A percentile compares a stretch with the other conserved stretches of the same genome.
These are phyloP conservation scores for Liolophura sinensis DNA, from an alignment of 1,140 invertebrate genomes.

Conservation along the genomic window DNA sequence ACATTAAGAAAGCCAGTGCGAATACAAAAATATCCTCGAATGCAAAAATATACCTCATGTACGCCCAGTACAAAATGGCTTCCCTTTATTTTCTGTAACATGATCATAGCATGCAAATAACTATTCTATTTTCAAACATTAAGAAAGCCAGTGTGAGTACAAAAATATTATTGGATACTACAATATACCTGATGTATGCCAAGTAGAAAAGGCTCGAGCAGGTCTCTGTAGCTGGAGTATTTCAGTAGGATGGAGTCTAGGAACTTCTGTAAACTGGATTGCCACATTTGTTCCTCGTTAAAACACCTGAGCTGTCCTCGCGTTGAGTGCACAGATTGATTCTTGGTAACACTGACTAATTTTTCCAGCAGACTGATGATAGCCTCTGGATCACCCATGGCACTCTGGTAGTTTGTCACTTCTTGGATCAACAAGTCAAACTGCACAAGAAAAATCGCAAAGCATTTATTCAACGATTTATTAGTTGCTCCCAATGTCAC, in stretches of 20 bases:
- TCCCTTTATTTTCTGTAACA: too few species aligned
- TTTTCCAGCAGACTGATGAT: conserved; percentile 32
- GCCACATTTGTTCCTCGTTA: conserved; percentile 28
- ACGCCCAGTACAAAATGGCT: too few species aligned
- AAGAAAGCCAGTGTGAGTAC: too few species aligned
- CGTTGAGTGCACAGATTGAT: not conserved
- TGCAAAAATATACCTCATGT: too few species aligned
- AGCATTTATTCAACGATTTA: not conserved
- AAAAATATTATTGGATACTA: too few species aligned
- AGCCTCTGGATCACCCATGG: conserved; percentile 23
- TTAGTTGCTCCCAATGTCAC: not conserved
- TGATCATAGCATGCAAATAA: too few species aligned
- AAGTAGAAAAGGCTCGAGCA: conserved; percentile 39
- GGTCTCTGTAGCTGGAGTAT: conserved; percentile 41
- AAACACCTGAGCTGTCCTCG: not conserved
- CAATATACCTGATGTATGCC: conserved; percentile 38
- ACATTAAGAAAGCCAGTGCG: too few species aligned
- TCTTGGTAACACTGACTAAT: not conserved
- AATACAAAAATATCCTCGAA: too few species aligned
- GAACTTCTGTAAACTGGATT: conserved; percentile 36
- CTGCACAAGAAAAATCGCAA: not conserved
- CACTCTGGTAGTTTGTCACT: conserved; percentile 32
- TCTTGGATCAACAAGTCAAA: conserved; percentile 27
- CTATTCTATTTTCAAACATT: too few species aligned
- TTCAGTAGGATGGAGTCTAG: conserved; percentile 26